A percentile compares a stretch with the other conserved stretches of the same genome.
Conservation (phyloP, 1,140 invertebrate genomes). For the Drosophila repleta region DNA sequence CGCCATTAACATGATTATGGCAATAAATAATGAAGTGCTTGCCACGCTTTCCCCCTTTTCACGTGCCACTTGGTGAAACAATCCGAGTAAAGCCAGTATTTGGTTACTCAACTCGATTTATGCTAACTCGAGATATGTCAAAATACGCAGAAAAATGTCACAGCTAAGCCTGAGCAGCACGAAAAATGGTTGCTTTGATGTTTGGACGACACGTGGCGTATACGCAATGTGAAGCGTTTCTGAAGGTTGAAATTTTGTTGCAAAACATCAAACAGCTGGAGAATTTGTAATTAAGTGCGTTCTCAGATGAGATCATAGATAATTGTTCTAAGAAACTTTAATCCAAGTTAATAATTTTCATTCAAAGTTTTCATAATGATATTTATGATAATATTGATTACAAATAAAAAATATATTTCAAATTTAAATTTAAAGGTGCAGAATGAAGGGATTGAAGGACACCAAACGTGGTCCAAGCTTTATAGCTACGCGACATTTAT, state of each 20-base stretch:
- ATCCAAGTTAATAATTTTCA: too few species aligned
- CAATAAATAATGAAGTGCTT: constrained; percentile 74
- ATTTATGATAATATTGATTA: too few species aligned
- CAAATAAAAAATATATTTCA: too few species aligned
- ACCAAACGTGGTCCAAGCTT: too few species aligned
- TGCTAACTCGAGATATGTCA: constrained; percentile 14
- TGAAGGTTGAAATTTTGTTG: neutral
- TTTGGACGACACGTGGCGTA: constrained; percentile 43
- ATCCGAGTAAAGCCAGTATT: constrained; percentile 6
- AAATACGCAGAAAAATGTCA: constrained; percentile 20
- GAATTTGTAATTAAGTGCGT: neutral
- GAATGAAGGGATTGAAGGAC: too few species aligned
- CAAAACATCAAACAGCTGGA: neutral
- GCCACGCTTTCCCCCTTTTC: neutral
- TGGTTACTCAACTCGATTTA: constrained; percentile 20
- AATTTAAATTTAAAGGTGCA: too few species aligned
- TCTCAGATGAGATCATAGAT: too few species aligned
- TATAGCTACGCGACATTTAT: neutral
- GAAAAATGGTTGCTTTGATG: constrained; percentile 40
- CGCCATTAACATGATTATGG: constrained; percentile 75
- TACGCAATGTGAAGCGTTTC: constrained; percentile 21
- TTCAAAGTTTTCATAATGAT: too few species aligned
- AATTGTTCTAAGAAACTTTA: too few species aligned
- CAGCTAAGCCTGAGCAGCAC: neutral
- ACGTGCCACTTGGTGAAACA: neutral